These are phyloP conservation scores for Rapana venosa DNA, from an alignment of 2,888 invertebrate species.

Conservation along the genomic window DNA sequence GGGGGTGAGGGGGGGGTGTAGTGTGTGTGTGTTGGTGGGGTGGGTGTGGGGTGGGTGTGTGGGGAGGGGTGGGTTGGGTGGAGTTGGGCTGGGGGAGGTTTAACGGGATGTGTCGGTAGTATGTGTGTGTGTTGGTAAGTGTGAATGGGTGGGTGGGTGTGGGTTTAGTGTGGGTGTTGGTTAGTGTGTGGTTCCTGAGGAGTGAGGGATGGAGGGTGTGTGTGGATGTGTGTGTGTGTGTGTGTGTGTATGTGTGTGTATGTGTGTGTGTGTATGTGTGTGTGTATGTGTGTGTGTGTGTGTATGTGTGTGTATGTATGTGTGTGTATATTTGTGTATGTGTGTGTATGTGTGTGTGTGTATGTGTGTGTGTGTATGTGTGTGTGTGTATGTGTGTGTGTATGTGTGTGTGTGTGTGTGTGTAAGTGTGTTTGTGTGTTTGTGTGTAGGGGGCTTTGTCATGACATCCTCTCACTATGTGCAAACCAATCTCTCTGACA, in stretches of 20 bases:
- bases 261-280: background rate
- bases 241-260: background rate
- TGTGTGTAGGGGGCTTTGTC: too few relatives aligned
- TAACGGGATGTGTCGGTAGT: too few relatives aligned
- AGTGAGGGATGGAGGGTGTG: background rate
- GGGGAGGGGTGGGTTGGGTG: too few relatives aligned
- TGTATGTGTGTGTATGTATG: background rate
- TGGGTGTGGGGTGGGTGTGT: background rate
- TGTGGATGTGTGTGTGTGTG: background rate
- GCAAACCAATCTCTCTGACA: too few relatives aligned
- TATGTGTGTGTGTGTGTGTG: conserved; percentile 1
- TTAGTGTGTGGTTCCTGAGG: background rate
- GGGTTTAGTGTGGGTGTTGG: background rate
- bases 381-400: conserved; percentile 6
- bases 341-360: background rate
- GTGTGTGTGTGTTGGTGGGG: conserved; percentile 3
- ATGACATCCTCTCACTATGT: too few relatives aligned
- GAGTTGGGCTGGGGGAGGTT: too few relatives aligned
- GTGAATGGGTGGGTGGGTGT: conserved; percentile 3
- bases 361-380: background rate
- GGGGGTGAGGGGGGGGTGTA: too few relatives aligned
- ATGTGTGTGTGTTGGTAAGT: background rate
- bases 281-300: background rate
- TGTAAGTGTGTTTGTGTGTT: background rate
- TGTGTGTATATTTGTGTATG: background rate